Conservation (phyloP, 2,113 vertebrate genomes). For the Nansenia antarctica region DNA sequence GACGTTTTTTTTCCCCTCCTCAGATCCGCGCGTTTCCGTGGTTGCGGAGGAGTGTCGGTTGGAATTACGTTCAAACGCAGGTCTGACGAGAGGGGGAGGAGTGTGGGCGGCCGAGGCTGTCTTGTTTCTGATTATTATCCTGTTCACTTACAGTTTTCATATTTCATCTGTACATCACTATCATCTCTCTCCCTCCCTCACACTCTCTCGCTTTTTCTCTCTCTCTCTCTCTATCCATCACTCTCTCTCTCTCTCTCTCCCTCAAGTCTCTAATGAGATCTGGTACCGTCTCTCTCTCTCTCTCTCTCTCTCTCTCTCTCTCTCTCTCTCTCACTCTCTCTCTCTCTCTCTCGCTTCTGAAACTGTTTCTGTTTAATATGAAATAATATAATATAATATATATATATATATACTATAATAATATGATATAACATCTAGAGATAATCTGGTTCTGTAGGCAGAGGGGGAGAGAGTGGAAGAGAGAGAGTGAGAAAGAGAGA, state of each 20-base stretch:
- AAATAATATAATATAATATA: too few relatives aligned
- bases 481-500: too few relatives aligned
- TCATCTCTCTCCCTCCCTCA: conserved; percentile 19
- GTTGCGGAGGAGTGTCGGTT: conserved; percentile 20
- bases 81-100: conserved; percentile 3
- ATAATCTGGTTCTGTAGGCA: not conserved
- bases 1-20: conserved; percentile 28
- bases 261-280: conserved; percentile 25
- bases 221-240: conserved; percentile 21
- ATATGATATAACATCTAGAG: conserved; percentile 24
- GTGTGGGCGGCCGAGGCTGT: not conserved
- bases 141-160: conserved; percentile 32
- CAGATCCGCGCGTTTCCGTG: not conserved
- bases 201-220: conserved; percentile 6
- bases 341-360: not conserved
- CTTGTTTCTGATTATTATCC: not conserved
- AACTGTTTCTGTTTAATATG: not conserved
- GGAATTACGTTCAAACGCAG: conserved; percentile 16
- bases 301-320: conserved; percentile 14
- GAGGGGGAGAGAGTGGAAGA: too few relatives aligned
- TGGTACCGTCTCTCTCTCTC: not conserved
- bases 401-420: too few relatives aligned
- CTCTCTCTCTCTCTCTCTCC: conserved; percentile 14
- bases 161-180: conserved; percentile 37
- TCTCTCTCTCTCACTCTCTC: conserved; percentile 8